Evolutionary conservation across 2,797 vertebrate species (phyloP).

Genomic region (Hippopotamyrus pictus): DNA sequence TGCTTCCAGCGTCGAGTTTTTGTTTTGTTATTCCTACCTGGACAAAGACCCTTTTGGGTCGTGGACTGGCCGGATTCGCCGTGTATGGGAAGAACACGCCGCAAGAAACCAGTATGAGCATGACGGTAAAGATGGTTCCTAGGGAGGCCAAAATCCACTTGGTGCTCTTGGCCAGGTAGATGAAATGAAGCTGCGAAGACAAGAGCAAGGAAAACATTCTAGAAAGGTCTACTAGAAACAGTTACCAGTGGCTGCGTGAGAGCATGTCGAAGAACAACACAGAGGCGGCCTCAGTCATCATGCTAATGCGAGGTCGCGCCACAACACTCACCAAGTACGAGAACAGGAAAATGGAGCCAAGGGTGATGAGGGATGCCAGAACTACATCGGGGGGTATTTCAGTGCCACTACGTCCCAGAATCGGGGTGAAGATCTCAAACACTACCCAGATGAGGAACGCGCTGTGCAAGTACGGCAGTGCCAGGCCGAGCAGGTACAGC

Average conservation of each 20-base stretch:
- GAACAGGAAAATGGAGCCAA: conserved; percentile 74
- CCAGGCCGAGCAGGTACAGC: conserved; percentile 79
- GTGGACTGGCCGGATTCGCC: conserved; percentile 66
- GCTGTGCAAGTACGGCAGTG: conserved; percentile 79
- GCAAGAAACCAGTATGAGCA: conserved; percentile 75
- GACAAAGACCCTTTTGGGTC: conserved; percentile 84
- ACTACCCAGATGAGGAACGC: conserved; percentile 91
- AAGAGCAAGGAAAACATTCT: conserved; percentile 17
- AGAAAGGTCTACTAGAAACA: neutral
- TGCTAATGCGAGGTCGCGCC: neutral
- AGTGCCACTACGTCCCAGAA: conserved; percentile 89
- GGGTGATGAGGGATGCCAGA: conserved; percentile 73
- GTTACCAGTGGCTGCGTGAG: neutral
- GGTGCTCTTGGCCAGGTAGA: conserved; percentile 81
- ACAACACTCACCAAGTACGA: conserved; percentile 83
- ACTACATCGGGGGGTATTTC: conserved; percentile 87
- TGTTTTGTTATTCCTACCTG: conserved; percentile 65
- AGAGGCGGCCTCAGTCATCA: neutral
- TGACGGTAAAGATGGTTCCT: conserved; percentile 63
- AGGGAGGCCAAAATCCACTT: conserved; percentile 71
- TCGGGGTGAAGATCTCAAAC: conserved; percentile 94
- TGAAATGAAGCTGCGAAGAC: conserved; percentile 76
- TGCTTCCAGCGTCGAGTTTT: neutral
- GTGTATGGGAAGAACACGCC: conserved; percentile 89
- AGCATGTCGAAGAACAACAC: neutral